phyloP scores from a whole-genome alignment of 2,888 invertebrate species.

The Minunthozetes semirufus region DNA sequence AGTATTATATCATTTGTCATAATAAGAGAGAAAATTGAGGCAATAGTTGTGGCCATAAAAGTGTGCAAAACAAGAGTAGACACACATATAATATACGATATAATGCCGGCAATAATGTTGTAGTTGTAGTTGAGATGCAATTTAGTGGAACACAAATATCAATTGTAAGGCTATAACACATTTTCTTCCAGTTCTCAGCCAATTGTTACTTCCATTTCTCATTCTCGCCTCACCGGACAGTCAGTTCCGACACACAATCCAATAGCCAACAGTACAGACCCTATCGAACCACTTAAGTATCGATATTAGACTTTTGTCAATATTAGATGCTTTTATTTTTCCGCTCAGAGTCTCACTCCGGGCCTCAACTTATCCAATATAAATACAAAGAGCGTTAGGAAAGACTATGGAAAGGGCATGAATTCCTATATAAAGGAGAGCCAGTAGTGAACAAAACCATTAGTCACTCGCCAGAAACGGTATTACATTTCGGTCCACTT shows the following conservation, averaged over 20 bases:
- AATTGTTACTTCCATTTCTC: conserved; percentile 31
- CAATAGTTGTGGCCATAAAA: conserved; percentile 14
- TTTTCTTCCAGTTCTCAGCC: conserved; percentile 14
- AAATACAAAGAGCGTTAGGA: background rate
- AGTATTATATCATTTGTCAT: conserved; percentile 30
- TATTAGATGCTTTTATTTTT: background rate
- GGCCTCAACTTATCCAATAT: background rate
- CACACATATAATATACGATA: conserved; percentile 3
- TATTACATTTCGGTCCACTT: conserved; percentile 25
- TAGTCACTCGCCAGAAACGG: conserved; percentile 11
- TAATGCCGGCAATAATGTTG: background rate
- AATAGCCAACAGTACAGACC: background rate
- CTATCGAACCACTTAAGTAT: conserved; percentile 23
- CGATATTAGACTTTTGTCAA: conserved; percentile 27
- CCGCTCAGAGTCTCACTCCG: background rate
- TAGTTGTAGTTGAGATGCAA: background rate
- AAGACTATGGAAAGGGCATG: background rate
- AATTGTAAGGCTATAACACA: conserved; percentile 25
- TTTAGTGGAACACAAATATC: conserved; percentile 17
- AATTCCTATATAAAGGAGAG: conserved; percentile 2
- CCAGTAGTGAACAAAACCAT: conserved; percentile 17
- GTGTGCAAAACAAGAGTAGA: background rate
- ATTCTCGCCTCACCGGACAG: conserved; percentile 28
- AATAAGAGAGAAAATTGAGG: conserved; percentile 6
- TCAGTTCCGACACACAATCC: background rate